These are phyloP conservation scores for Astyanax mexicanus DNA, from an alignment of 2,797 vertebrate genomes.

Conservation along the genomic window DNA sequence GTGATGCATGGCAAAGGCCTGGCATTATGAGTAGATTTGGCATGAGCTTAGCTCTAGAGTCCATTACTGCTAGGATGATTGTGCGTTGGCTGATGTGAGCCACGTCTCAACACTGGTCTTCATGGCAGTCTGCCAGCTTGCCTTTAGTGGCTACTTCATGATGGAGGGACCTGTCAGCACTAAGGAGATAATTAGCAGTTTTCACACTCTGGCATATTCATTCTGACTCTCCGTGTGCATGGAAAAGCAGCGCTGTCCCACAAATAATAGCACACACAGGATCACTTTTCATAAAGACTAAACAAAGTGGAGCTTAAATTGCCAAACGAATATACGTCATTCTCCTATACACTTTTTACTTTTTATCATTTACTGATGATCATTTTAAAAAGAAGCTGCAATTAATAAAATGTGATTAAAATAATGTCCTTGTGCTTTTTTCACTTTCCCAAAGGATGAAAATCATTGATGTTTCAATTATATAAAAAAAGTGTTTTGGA, in stretches of 20 bases:
- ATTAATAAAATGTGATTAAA: not conserved
- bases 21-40: conserved; percentile 43
- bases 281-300: conserved; percentile 29
- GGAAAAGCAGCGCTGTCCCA: conserved; percentile 21
- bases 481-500: not conserved
- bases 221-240: not conserved
- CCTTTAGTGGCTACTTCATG: conserved; percentile 30
- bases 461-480: not conserved
- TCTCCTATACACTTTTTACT: conserved; percentile 1
- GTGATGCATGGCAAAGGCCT: conserved; percentile 9
- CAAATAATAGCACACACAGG: conserved; percentile 39
- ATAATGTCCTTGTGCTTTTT: not conserved
- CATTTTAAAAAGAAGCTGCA: not conserved
- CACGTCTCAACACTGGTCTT: conserved; percentile 12
- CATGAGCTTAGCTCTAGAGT: conserved; percentile 38
- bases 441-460: not conserved
- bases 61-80: conserved; percentile 22
- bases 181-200: conserved; percentile 52
- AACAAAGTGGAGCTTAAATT: conserved; percentile 13
- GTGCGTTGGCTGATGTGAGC: conserved; percentile 33
- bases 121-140: conserved; percentile 33
- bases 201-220: conserved; percentile 11
- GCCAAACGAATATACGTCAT: not conserved
- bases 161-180: conserved; percentile 42
- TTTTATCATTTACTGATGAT: not conserved